Evolutionary conservation across 1,140 invertebrate species (phyloP).

Genomic region (Plodia interpunctella): DNA sequence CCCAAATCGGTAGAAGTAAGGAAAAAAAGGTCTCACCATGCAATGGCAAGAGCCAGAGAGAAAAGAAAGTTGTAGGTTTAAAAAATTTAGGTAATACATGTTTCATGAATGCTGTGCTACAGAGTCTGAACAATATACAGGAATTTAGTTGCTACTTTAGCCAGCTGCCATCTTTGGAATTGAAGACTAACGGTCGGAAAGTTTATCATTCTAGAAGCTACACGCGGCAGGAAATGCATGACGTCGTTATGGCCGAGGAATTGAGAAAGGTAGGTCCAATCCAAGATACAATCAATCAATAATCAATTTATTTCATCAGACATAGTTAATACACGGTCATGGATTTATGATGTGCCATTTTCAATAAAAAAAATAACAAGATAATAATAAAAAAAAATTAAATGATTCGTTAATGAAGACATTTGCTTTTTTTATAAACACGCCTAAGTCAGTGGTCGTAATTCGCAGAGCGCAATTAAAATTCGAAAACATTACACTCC

Average conservation of each 20-base stretch:
- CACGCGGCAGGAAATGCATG: conserved; percentile 79
- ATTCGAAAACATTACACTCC: no score
- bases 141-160: conserved; percentile 91
- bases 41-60: conserved; percentile 70
- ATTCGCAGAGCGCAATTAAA: no score
- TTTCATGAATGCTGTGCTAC: conserved; percentile 93
- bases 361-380: no score
- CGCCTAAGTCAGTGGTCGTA: no score
- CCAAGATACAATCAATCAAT: no score
- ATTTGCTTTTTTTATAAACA: no score
- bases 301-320: background rate
- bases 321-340: no score
- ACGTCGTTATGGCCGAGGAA: conserved; percentile 87
- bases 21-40: conserved; percentile 65
- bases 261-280: conserved; percentile 79
- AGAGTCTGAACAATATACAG: conserved; percentile 91
- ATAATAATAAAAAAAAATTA: no score
- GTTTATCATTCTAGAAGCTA: conserved; percentile 81
- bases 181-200: conserved; percentile 79
- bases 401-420: no score
- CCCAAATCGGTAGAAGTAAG: conserved; percentile 44
- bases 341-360: no score
- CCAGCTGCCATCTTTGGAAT: conserved; percentile 85
- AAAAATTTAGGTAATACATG: conserved; percentile 92
- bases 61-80: conserved; percentile 85